Conservation (phyloP, 2,888 invertebrate species). For the Brenthis hecate region DNA sequence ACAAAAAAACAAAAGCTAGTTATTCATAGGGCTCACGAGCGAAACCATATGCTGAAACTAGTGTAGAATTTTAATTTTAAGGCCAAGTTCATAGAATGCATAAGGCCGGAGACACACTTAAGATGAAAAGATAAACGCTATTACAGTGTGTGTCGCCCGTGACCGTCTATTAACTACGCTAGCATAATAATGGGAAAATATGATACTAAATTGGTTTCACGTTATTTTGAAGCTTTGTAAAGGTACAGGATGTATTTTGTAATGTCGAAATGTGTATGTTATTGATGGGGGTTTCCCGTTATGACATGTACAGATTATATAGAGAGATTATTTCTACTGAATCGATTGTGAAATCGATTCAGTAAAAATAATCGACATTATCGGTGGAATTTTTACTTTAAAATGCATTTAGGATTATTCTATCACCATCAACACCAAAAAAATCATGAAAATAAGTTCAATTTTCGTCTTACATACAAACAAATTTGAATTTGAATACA, state of each 20-base stretch:
- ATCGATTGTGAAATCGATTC: too few relatives aligned
- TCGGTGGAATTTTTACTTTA: too few relatives aligned
- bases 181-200: constrained; percentile 72
- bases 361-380: too few relatives aligned
- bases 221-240: constrained; percentile 45
- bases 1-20: too few relatives aligned
- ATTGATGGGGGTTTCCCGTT: neutral
- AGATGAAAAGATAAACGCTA: constrained; percentile 74
- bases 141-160: constrained; percentile 77
- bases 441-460: too few relatives aligned
- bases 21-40: neutral
- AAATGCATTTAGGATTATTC: too few relatives aligned
- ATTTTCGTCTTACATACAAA: too few relatives aligned
- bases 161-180: constrained; percentile 68
- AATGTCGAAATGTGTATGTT: constrained; percentile 3
- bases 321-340: too few relatives aligned
- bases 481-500: too few relatives aligned
- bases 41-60: neutral
- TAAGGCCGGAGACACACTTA: constrained; percentile 76
- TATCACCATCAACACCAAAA: too few relatives aligned
- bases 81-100: constrained; percentile 68
- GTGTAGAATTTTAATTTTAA: constrained; percentile 39
- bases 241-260: constrained; percentile 28
- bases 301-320: neutral
- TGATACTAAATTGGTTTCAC: constrained; percentile 62